Evolutionary conservation across 2,113 vertebrate genomes (phyloP), one percentile per base, ranked within the genome.

Genomic region (Pelvicachromis taeniatus): DNA sequence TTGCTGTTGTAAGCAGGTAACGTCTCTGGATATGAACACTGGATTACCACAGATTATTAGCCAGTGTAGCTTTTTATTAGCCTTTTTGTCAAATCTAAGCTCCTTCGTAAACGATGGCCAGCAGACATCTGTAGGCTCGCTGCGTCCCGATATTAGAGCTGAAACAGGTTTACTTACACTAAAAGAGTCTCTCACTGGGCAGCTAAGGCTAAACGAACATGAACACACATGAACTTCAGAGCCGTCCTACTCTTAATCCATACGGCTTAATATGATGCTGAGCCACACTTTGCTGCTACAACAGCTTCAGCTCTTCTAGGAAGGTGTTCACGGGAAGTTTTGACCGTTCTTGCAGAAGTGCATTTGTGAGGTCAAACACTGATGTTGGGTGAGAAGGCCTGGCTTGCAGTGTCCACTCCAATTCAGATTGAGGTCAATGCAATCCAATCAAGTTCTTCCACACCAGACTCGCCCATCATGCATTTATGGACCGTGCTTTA

Each of bases 71-170:
- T 48, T 48, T 6, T 48, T 48, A 73, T 73, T 19, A 73, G 40
- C 3, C 23, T 50, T 50, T 50, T 50, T 65, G 10, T n/a, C n/a
- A 70, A 29, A 48, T 70, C 65, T 31, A 50, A 73, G 23, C 9
- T 26, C 14, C 0, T 73, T 48, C 0, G 13, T 73, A 48, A 73
- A 73, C 0, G 29, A 6, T 29, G 14, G 48, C 63, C 7, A 2
- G 63, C 38, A 45, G 4, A 70, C 68, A 73, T 19, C n/a, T n/a
- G 50, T 19, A n/a, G 50, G n/a, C 50, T 10, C 4, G 16, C 19
- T n/a, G 50, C 1, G 14, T 17, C 13, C 45, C 14, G 17, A 7
- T 50, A 7, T 17, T 52, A 4, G 8, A 70, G 40, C 40, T 45
- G 40, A 70, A 45, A 45, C 13, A 10, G 14, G 21, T 70, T 45